Base-by-base conservation (phyloP, 2,797 vertebrate genomes). In the Sibirionetta formosa region DNA sequence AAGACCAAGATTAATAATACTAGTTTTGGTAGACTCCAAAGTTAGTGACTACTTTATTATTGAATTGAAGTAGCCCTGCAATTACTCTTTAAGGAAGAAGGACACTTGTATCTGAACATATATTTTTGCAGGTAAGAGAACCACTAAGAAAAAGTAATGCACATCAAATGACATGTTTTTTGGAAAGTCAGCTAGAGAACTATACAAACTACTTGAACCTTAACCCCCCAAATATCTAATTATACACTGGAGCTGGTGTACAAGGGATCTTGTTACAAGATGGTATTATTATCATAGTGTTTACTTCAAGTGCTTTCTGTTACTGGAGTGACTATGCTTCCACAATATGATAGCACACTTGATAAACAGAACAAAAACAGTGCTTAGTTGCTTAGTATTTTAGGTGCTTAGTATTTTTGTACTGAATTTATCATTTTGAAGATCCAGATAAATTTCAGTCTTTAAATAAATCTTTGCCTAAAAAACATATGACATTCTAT, bases 381-480 rank as follows among this genome's bases (percentile, higher is more conserved):
- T 18, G 9, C 17, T 77, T 42, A 17, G 42, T 42, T 42, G 42
- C 16, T 42, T 42, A 42, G 42, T 42, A 42, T 42, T 42, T 42
- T 42, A 42, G 42, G 42, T 42, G 42, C 16, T 42, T 42, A 92
- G 31, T 44, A 54, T 18, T 63, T 82, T 53, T 71, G 72, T 27
- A 22, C 17, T 3, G 12, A 68, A 66, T 73, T 58, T 48, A 51
- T 80, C 7, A 73, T 69, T 92, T 85, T 77, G n/a, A 85, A 90
- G n/a, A 69, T 73, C 15, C 33, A 77, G 46, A 53, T 84, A 57
- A 80, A 85, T 89, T 64, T 91, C n/a, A 36, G 35, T 57, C 40
- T 77, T 91, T 64, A 82, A 88, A 89, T 94, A 91, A 94, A 85
- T 80, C 71, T 93, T 85, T 82, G 14, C 33, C 64, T 56, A 48